Conservation (phyloP, 2,797 vertebrate species). For the Melanotaenia maccullochi region DNA sequence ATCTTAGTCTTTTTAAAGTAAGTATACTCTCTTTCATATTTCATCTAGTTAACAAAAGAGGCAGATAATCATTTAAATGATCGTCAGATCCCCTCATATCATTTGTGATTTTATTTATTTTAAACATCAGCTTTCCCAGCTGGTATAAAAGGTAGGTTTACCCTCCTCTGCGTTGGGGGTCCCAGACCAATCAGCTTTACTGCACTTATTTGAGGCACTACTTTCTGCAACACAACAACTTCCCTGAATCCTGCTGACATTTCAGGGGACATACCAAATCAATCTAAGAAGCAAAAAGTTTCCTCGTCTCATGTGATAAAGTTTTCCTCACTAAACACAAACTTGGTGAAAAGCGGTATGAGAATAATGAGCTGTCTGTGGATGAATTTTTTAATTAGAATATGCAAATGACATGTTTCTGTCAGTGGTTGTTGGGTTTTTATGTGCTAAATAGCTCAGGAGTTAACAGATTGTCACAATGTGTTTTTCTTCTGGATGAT, state of each 20-base stretch:
- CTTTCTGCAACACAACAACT: constrained; percentile 37
- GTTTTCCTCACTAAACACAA: not conserved
- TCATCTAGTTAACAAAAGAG: not conserved
- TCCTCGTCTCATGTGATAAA: not conserved
- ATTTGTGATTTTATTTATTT: not conserved
- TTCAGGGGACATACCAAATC: constrained; percentile 16
- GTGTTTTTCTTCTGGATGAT: constrained; percentile 3
- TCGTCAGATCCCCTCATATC: not conserved
- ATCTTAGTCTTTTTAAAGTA: not conserved
- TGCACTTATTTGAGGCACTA: constrained; percentile 38
- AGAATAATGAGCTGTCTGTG: constrained; percentile 21
- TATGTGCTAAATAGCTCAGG: constrained; percentile 17
- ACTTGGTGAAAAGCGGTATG: constrained; percentile 2
- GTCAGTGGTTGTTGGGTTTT: constrained; percentile 16
- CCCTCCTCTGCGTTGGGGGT: constrained; percentile 12
- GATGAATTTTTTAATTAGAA: constrained; percentile 43
- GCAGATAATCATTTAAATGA: not conserved
- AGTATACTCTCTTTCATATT: not conserved
- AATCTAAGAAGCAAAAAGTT: not conserved
- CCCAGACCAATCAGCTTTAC: constrained; percentile 30
- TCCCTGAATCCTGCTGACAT: constrained; percentile 33
- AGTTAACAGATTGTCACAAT: constrained; percentile 35
- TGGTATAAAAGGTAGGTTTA: not conserved
- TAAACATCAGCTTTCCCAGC: not conserved
- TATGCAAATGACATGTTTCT: constrained; percentile 42